phyloP scores from a whole-genome alignment of 2,113 vertebrate species.

The Phaetusa simplex region DNA sequence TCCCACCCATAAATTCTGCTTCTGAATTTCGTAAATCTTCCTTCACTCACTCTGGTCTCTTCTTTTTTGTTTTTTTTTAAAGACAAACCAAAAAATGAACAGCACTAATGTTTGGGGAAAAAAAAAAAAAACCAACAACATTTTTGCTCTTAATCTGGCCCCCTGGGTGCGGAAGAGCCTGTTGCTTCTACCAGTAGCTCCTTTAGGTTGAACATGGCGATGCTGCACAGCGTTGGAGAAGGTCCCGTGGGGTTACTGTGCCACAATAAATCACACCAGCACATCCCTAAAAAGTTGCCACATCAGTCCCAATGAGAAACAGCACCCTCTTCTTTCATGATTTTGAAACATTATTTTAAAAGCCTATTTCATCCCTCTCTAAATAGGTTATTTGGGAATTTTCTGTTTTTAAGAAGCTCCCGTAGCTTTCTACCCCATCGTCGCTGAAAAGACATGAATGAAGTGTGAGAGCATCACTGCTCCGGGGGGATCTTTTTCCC shows the following conservation, averaged over 20 bases:
- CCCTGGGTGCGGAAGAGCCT: background rate
- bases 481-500: background rate
- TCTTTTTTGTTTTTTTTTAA: background rate
- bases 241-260: background rate
- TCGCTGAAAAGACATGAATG: fast-evolving
- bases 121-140: fast-evolving
- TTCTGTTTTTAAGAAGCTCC: background rate
- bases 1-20: background rate
- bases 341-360: background rate
- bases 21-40: background rate
- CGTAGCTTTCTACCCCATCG: fast-evolving
- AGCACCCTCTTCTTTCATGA: fast-evolving
- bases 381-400: background rate
- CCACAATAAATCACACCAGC: background rate
- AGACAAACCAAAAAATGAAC: background rate
- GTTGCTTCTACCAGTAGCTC: background rate
- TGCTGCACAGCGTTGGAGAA: background rate
- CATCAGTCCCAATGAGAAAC: fast-evolving
- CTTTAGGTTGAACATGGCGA: background rate
- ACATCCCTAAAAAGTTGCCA: background rate
- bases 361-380: background rate
- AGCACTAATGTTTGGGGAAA: background rate
- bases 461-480: fast-evolving
- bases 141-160: background rate
- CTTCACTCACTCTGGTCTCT: fast-evolving